phyloP scores from a whole-genome alignment of 2,113 vertebrate genomes.

The Triplophysa dalaica region DNA sequence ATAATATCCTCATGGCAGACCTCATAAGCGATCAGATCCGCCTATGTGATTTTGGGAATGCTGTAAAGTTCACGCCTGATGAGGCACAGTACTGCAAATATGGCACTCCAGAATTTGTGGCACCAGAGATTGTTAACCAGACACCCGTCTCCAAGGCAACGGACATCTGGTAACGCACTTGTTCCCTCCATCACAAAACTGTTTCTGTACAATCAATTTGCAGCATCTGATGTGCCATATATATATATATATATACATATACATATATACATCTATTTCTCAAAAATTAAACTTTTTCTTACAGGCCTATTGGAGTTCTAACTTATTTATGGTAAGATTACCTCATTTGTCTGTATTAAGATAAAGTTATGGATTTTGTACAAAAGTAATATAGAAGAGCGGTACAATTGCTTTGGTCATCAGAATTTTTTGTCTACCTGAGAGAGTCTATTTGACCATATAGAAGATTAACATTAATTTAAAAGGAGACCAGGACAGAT shows the following conservation, averaged over 20 bases:
- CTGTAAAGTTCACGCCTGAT: conserved; percentile 77
- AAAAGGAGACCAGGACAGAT: too few relatives aligned
- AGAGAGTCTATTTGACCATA: too few relatives aligned
- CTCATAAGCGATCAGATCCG: conserved; percentile 83
- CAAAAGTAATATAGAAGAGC: too few relatives aligned
- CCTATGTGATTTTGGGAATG: conserved; percentile 93
- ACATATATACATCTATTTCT: neutral
- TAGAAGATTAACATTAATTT: too few relatives aligned
- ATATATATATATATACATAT: neutral
- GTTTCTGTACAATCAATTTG: conserved; percentile 27
- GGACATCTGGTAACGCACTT: conserved; percentile 84
- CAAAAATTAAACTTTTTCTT: conserved; percentile 42
- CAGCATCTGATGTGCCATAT: conserved; percentile 21
- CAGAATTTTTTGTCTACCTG: too few relatives aligned
- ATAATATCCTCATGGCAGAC: conserved; percentile 92
- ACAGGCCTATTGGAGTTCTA: conserved; percentile 89
- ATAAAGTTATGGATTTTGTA: too few relatives aligned
- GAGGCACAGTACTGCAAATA: conserved; percentile 93
- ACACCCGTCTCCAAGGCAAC: conserved; percentile 88
- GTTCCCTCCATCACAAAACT: conserved; percentile 20
- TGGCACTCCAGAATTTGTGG: conserved; percentile 93
- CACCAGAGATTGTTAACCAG: conserved; percentile 95
- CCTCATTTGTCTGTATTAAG: neutral
- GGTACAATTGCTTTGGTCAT: too few relatives aligned
- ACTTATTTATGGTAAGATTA: conserved; percentile 90